A percentile compares a stretch with the other conserved stretches of the same genome.
These are phyloP conservation scores for Amitus sp. DNA, from an alignment of 2,888 invertebrate genomes.

Conservation along the genomic window DNA sequence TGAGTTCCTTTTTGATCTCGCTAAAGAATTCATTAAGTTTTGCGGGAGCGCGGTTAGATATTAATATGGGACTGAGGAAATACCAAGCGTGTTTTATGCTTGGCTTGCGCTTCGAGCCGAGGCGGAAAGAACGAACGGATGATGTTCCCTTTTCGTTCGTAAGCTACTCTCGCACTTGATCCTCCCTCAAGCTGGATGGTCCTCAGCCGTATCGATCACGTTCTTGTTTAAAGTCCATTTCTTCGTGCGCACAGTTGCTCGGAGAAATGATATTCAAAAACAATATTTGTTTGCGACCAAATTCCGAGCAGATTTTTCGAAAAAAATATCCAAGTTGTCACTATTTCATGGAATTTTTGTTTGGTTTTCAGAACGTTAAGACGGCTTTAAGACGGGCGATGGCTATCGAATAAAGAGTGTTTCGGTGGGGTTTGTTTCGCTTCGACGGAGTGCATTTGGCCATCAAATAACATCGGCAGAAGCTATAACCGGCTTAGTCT, in stretches of 20 bases:
- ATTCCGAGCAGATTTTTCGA: too few species aligned
- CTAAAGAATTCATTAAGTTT: slow-evolving; percentile 66
- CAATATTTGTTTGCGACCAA: background rate
- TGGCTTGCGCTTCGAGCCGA: slow-evolving; percentile 47
- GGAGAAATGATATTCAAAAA: too few species aligned
- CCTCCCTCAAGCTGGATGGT: slow-evolving; percentile 34
- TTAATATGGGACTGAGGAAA: slow-evolving; percentile 62
- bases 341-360: background rate
- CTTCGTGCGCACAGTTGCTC: background rate
- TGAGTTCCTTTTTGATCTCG: slow-evolving; percentile 62
- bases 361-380: slow-evolving; percentile 13
- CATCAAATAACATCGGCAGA: slow-evolving; percentile 66
- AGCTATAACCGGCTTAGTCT: slow-evolving; percentile 66
- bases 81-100: slow-evolving; percentile 59
- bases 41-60: slow-evolving; percentile 61
- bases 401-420: slow-evolving; percentile 54
- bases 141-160: slow-evolving; percentile 34
- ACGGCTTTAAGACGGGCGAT: slow-evolving; percentile 29
- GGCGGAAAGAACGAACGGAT: slow-evolving; percentile 41
- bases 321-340: background rate
- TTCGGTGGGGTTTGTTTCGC: slow-evolving; percentile 52
- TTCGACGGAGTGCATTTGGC: slow-evolving; percentile 64
- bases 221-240: slow-evolving; percentile 38
- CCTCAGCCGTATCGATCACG: slow-evolving; percentile 37
- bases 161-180: slow-evolving; percentile 37